phyloP scores from a whole-genome alignment of 2,888 invertebrate genomes.

The Aquatica leii region DNA sequence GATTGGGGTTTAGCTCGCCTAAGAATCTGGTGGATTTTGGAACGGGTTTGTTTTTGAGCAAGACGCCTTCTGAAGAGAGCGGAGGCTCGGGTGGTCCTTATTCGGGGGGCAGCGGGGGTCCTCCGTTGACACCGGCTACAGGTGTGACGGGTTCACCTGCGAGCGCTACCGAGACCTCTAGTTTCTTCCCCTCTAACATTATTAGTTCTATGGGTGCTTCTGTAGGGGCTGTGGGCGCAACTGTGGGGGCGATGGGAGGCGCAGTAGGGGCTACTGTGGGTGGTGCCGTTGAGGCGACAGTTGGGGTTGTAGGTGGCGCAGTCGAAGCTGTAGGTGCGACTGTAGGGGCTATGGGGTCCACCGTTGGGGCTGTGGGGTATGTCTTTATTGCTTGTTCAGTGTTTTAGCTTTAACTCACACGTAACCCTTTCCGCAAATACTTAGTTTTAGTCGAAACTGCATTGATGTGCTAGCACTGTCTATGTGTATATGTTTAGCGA shows the following conservation, averaged over 20 bases:
- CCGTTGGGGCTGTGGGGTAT: slow-evolving; percentile 56
- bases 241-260: slow-evolving; percentile 54
- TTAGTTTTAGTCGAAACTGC: background rate
- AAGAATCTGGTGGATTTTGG: slow-evolving; percentile 97
- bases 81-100: slow-evolving; percentile 67
- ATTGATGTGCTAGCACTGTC: background rate
- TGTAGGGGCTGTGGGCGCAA: slow-evolving; percentile 56
- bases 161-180: slow-evolving; percentile 56
- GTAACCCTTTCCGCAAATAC: background rate
- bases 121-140: slow-evolving; percentile 72
- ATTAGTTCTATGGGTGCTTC: slow-evolving; percentile 59
- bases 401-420: slow-evolving; percentile 15
- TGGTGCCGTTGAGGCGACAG: slow-evolving; percentile 53
- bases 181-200: slow-evolving; percentile 60
- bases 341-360: slow-evolving; percentile 54
- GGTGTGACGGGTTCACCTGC: slow-evolving; percentile 70
- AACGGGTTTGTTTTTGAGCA: slow-evolving; percentile 90
- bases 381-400: slow-evolving; percentile 42
- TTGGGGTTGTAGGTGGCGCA: slow-evolving; percentile 55
- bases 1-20: slow-evolving; percentile 74
- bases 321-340: slow-evolving; percentile 54
- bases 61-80: slow-evolving; percentile 90
- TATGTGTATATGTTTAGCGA: background rate
- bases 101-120: slow-evolving; percentile 58
- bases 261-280: slow-evolving; percentile 54